Evolutionary conservation across 2,113 vertebrate species (phyloP).

Genomic region (Microcebus murinus): DNA sequence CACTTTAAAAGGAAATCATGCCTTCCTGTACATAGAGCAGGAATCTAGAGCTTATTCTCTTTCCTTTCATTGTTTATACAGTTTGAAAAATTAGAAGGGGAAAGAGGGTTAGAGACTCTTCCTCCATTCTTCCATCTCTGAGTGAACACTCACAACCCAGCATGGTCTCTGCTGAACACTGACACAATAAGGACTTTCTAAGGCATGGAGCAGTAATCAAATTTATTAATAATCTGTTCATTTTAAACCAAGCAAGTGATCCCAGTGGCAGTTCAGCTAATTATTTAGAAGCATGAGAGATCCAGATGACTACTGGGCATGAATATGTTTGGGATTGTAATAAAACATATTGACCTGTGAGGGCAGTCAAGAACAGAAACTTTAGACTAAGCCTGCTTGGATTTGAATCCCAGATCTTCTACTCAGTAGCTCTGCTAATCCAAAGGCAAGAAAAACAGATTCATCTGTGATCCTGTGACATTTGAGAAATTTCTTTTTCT

Average conservation of each 20-base stretch:
- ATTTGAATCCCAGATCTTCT: neutral
- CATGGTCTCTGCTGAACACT: neutral
- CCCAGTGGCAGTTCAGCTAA: neutral
- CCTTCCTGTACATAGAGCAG: neutral
- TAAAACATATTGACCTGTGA: neutral
- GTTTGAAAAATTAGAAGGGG: neutral
- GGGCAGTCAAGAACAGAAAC: neutral
- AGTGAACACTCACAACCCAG: too few relatives aligned
- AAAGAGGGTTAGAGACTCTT: neutral
- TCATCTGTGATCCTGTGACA: neutral
- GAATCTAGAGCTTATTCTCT: neutral
- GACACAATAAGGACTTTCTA: neutral
- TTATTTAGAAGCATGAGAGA: neutral
- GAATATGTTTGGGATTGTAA: neutral
- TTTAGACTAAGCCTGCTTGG: neutral
- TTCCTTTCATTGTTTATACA: neutral
- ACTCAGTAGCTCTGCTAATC: neutral
- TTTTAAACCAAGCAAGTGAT: slow-evolving; percentile 37
- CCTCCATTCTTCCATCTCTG: neutral
- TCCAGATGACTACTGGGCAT: neutral
- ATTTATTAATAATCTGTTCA: neutral
- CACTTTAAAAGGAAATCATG: neutral
- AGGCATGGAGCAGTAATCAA: neutral
- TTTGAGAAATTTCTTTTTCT: neutral
- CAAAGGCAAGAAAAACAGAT: neutral